A percentile compares a stretch with the other conserved stretches of the same genome.
These are phyloP conservation scores for Pelvicachromis taeniatus DNA, from an alignment of 2,113 vertebrate genomes.

Conservation along the genomic window DNA sequence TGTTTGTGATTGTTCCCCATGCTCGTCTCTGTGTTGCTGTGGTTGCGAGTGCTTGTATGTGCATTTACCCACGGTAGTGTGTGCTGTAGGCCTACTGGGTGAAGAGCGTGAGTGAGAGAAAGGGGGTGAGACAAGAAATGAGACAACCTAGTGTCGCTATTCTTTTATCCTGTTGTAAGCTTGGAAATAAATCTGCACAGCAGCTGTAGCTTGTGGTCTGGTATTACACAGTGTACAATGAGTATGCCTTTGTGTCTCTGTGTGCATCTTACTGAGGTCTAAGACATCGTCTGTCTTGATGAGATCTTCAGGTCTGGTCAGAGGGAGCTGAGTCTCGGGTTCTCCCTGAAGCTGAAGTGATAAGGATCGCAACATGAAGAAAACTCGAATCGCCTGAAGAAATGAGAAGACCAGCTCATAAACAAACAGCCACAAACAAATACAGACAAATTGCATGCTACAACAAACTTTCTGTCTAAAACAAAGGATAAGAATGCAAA, in stretches of 20 bases:
- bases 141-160: not conserved
- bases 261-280: constrained; percentile 88
- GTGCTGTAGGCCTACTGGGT: not conserved
- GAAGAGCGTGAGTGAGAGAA: not conserved
- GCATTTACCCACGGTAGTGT: not conserved
- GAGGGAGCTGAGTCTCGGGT: constrained; percentile 90
- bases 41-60: not conserved
- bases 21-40: not conserved
- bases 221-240: not conserved
- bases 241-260: not conserved
- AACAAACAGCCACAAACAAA: not conserved
- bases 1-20: not conserved
- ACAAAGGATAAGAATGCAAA: not conserved
- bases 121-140: not conserved
- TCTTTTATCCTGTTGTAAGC: not conserved
- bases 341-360: constrained; percentile 86
- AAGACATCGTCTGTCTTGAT: constrained; percentile 96
- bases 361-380: constrained; percentile 93
- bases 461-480: not conserved
- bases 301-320: constrained; percentile 91
- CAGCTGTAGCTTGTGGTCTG: not conserved
- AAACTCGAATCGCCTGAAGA: constrained; percentile 90
- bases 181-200: not conserved
- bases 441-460: not conserved
- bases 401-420: not conserved